Evolutionary conservation across 2,113 vertebrate genomes (phyloP), one percentile per base, ranked within the genome.

Genomic region (Microcebus murinus): DNA sequence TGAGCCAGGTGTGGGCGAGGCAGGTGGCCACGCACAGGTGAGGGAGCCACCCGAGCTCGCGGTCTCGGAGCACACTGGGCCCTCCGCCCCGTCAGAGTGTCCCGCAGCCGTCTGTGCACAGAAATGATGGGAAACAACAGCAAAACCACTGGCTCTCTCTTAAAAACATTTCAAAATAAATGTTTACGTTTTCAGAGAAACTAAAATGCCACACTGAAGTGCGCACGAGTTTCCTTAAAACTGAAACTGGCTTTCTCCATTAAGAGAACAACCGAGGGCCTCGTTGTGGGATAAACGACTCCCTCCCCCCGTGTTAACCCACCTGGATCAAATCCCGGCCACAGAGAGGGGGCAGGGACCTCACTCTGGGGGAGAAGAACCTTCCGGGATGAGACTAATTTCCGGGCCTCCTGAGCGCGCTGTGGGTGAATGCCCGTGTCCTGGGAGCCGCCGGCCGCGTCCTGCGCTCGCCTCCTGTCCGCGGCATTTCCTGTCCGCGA

Each of bases 341-440:
- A 18, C 52, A 55, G 52, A 55, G 17, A 10, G 17, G n/a, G 17
- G 17, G 25, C 27, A 21, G 0, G 42, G 39, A 14, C n/a, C 70
- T 23, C 14, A 7, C 5, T 48, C 52, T n/a, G 23, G 45, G 59
- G 96, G 42, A 77, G 81, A 79, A 31, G 61, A 25, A 12, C 82
- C 25, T 20, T 42, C 98, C 34, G 80, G 95, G 79, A 83, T 94
- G 90, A 97, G 96, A 63, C 85, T 93, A 4, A 96, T 98, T 98
- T 98, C 98, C 98, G 98, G 98, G 95, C 95, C 98, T 98, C 97
- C 98, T 95, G 96, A 93, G 70, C 84, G 59, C 50, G n/a, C 73
- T 52, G 68, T 29, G 94, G 97, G 97, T 73, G 87, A 55, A 61
- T 90, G 59, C 74, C 76, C 63, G 8, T 76, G 65, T 98, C 97